phyloP scores from a whole-genome alignment of 2,888 invertebrate genomes.

The Mesorhabditis sp. region DNA sequence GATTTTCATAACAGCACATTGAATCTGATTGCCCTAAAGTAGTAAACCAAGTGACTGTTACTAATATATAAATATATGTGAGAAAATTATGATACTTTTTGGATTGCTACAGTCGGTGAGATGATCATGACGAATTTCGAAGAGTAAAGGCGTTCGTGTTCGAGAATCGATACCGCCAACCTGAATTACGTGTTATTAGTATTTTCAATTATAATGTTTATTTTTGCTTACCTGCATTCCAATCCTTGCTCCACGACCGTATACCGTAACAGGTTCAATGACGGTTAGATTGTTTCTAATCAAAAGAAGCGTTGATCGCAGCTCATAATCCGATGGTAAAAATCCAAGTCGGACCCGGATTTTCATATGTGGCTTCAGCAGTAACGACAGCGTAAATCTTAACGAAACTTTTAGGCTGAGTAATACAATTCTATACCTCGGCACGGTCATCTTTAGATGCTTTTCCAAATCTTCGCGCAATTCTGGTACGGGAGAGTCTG shows the following conservation, averaged over 20 bases:
- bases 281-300: constrained; percentile 87
- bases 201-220: constrained; percentile 67
- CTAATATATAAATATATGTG: background rate
- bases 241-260: constrained; percentile 79
- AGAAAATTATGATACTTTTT: constrained; percentile 59
- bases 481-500: constrained; percentile 58
- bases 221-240: constrained; percentile 68
- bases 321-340: constrained; percentile 61
- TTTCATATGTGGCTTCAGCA: constrained; percentile 67
- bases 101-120: constrained; percentile 66
- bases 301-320: constrained; percentile 62
- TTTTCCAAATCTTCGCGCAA: constrained; percentile 60
- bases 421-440: constrained; percentile 15
- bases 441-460: constrained; percentile 11
- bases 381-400: constrained; percentile 64
- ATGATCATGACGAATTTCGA: constrained; percentile 75
- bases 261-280: constrained; percentile 77
- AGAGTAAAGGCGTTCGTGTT: constrained; percentile 68
- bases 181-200: background rate
- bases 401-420: constrained; percentile 8
- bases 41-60: background rate
- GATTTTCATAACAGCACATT: background rate
- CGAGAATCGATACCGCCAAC: constrained; percentile 42
- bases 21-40: background rate
- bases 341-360: constrained; percentile 61